Evolutionary conservation across 2,888 invertebrate genomes (phyloP), one percentile per base, ranked within the genome.

Genomic region (Resseliella maxima): DNA sequence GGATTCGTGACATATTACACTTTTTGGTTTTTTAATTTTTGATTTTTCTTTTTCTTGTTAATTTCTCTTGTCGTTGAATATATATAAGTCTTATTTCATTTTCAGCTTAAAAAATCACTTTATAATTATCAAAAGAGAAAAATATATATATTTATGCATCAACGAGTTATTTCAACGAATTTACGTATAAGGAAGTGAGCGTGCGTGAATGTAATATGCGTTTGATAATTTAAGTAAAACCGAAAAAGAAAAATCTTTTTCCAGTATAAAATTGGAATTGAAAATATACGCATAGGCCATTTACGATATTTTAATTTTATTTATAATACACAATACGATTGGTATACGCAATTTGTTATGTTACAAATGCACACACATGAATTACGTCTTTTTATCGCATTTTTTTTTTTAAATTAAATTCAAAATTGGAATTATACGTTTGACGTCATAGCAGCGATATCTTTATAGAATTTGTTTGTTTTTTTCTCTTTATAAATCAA

Each of bases 151-250:
- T 50, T 50, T 50, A 6, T 5, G n/a, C 24, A 59, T 59, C 24
- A 72, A 72, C n/a, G n/a, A n/a, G n/a, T n/a, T 72, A 72, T 72
- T 72, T 72, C 15, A 72, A 72, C 72, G 72, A 72, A 35, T 35
- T 72, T 12, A 59, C 18, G 27, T 8, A 31, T 31, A 15, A 31
- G 72, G 35, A 72, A 72, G 31, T 72, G 72, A 27, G 2, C 2
- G 72, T 18, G 18, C 35, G 31, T 72, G n/a, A n/a, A n/a, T n/a
- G n/a, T n/a, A n/a, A 1, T 35, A 72, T 31, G 72, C 72, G 31
- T 72, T 72, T 35, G 10, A 72, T 18, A n/a, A 15, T 24, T 24
- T 59, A 50, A 8, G 15, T 2, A 24, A 59, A 24, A 59, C n/a
- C 24, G 59, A 59, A 24, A 59, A 10, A 59, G 24, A 50, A 50